Conservation (phyloP, 1,140 invertebrate species). For the Cydia pomonella region DNA sequence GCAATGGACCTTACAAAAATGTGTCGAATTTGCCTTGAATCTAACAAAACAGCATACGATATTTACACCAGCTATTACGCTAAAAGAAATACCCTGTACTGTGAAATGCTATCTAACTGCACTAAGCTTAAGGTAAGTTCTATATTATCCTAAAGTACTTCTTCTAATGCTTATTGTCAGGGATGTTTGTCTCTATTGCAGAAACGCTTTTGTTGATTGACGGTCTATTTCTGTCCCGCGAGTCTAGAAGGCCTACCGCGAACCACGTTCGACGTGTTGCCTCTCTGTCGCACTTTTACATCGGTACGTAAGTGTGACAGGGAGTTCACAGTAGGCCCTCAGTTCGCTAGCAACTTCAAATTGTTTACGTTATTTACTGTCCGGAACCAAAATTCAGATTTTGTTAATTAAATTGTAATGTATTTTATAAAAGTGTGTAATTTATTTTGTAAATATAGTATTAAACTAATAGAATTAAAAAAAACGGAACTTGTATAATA, state of each 20-base stretch:
- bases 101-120: constrained; percentile 63
- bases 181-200: neutral
- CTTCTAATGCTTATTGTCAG: neutral
- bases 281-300: no score
- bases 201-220: neutral
- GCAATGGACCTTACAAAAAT: constrained; percentile 61
- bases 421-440: no score
- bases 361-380: neutral
- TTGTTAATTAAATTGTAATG: neutral
- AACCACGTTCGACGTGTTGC: no score
- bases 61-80: constrained; percentile 64
- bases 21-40: constrained; percentile 64
- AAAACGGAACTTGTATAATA: neutral
- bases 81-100: constrained; percentile 62
- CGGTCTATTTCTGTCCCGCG: neutral
- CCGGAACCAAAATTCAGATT: neutral
- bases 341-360: neutral
- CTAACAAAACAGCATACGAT: constrained; percentile 57
- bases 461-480: no score
- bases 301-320: no score
- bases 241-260: no score
- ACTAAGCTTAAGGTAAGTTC: constrained; percentile 63
- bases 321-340: no score
- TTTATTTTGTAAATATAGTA: neutral
- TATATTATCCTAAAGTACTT: neutral